These are phyloP conservation scores for Amblyornis subalaris DNA, from an alignment of 2,113 vertebrate species.

Conservation along the genomic window DNA sequence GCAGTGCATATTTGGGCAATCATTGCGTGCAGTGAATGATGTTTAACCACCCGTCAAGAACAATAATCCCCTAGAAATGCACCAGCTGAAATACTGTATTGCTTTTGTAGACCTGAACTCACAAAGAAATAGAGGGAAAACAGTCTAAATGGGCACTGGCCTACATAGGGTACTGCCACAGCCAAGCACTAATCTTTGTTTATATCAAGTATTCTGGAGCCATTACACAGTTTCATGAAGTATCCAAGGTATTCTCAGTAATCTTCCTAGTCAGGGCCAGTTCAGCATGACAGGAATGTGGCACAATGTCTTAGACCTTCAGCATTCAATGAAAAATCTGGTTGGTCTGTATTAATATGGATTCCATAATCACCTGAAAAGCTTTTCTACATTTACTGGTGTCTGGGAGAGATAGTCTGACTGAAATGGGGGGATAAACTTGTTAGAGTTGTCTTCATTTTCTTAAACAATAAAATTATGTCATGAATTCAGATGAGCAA, in stretches of 20 bases:
- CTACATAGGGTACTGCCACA: neutral
- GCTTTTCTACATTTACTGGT: neutral
- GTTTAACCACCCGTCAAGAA: slow-evolving; percentile 51
- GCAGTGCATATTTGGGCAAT: slow-evolving; percentile 59
- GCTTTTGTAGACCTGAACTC: slow-evolving; percentile 40
- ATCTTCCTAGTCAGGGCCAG: neutral
- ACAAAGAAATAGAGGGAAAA: slow-evolving; percentile 44
- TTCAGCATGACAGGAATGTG: neutral
- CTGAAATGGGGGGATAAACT: neutral
- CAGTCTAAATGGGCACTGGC: slow-evolving; percentile 29
- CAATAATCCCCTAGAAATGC: slow-evolving; percentile 61
- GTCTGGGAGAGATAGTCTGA: neutral
- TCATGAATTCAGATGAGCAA: neutral
- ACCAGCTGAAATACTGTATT: slow-evolving; percentile 33
- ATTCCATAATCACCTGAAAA: neutral
- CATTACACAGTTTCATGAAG: neutral
- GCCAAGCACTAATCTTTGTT: neutral
- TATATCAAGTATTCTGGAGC: neutral
- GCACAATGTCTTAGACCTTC: neutral
- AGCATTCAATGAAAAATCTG: neutral
- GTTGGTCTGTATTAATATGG: neutral
- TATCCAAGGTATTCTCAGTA: neutral
- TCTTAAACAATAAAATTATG: neutral
- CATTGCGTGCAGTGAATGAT: slow-evolving; percentile 35
- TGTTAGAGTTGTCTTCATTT: neutral